Evolutionary conservation across 1,140 invertebrate genomes (phyloP).

Genomic region (Anastrepha obliqua): DNA sequence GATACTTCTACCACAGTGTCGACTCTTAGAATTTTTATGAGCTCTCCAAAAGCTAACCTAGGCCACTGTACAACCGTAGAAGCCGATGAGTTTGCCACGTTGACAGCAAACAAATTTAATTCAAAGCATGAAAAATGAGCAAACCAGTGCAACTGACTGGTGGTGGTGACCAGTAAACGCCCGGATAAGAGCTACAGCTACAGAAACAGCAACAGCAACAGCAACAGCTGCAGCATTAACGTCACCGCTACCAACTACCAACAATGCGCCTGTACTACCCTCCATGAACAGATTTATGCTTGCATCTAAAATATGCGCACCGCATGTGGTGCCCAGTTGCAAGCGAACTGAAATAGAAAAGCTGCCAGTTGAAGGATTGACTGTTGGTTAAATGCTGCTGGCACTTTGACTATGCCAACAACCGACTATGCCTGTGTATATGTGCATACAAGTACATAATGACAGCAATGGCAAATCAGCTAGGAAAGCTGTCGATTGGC

Average conservation of each 20-base stretch:
- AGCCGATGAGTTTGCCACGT: not conserved
- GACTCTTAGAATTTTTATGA: not conserved
- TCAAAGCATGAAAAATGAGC: slow-evolving; percentile 40
- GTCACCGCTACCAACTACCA: not conserved
- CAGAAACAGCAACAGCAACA: not conserved
- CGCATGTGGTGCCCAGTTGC: not conserved
- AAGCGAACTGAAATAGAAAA: not conserved
- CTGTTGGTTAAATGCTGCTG: slow-evolving; percentile 37
- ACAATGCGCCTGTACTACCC: not conserved
- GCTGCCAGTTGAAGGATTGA: not conserved
- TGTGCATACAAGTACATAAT: not conserved
- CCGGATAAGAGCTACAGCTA: not conserved
- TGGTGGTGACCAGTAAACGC: not conserved
- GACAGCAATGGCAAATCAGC: not conserved
- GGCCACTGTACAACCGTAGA: not conserved
- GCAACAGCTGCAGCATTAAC: not conserved
- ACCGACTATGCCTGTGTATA: not conserved
- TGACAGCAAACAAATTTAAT: slow-evolving; percentile 48
- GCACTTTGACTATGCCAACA: not conserved
- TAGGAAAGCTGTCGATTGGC: not conserved
- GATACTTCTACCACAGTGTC: too few species aligned
- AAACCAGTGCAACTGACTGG: not conserved
- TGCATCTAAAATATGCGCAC: slow-evolving; percentile 7
- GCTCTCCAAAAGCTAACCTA: not conserved
- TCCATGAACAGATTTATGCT: too few species aligned